phyloP scores from a whole-genome alignment of 2,888 invertebrate species.

The Dione juno region DNA sequence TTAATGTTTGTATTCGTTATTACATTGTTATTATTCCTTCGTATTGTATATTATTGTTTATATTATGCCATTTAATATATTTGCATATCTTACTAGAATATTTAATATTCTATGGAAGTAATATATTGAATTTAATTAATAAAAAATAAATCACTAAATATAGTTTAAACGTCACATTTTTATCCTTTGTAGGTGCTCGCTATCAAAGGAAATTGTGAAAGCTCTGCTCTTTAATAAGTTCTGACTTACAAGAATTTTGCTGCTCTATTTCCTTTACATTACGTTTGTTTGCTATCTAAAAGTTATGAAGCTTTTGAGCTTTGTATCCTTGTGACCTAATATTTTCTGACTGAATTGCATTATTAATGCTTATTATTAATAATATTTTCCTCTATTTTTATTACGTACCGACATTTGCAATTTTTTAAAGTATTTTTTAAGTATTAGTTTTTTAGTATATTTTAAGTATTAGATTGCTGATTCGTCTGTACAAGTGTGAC shows the following conservation, averaged over 20 bases:
- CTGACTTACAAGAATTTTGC: slow-evolving; percentile 3
- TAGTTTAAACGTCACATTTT: slow-evolving; percentile 2
- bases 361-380: too few species aligned
- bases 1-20: too few species aligned
- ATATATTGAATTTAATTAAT: slow-evolving; percentile 8
- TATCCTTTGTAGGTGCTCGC: slow-evolving; percentile 9
- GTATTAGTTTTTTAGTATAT: too few species aligned
- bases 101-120: not conserved
- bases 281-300: not conserved
- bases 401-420: not conserved
- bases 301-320: slow-evolving; percentile 12
- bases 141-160: not conserved
- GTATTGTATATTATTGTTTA: not conserved
- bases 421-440: too few species aligned
- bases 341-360: not conserved
- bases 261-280: slow-evolving; percentile 13
- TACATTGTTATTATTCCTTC: too few species aligned
- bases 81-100: not conserved
- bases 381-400: not conserved
- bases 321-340: not conserved
- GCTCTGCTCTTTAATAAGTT: slow-evolving; percentile 15
- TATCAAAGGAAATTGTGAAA: slow-evolving; percentile 11
- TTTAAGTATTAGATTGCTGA: too few species aligned
- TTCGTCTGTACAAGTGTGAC: too few species aligned
- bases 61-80: not conserved